These are phyloP conservation scores for Bicyclus anynana DNA, from an alignment of 1,140 invertebrate genomes.

Conservation along the genomic window DNA sequence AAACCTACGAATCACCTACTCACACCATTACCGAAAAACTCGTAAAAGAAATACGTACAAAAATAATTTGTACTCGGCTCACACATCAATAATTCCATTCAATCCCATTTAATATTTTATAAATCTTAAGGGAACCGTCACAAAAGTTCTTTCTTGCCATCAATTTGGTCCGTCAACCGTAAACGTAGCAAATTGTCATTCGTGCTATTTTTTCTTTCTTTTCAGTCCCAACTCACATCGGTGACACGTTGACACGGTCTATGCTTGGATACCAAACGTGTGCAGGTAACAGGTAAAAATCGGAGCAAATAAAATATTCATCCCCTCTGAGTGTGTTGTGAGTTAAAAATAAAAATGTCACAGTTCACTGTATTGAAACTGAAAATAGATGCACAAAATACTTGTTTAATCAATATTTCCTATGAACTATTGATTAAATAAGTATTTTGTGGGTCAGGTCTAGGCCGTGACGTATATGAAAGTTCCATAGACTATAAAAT, in stretches of 20 bases:
- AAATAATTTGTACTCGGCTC: neutral
- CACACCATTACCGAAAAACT: too few relatives aligned
- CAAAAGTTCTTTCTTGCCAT: neutral
- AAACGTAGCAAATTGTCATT: neutral
- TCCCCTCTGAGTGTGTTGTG: neutral
- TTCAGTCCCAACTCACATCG: neutral
- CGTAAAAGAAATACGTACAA: too few relatives aligned
- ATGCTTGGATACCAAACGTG: neutral
- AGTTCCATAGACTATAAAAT: too few relatives aligned
- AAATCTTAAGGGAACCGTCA: slow-evolving; percentile 1
- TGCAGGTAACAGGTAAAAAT: neutral
- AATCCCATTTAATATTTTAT: slow-evolving; percentile 2
- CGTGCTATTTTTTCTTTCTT: neutral
- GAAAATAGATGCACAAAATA: too few relatives aligned
- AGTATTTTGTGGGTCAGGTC: too few relatives aligned
- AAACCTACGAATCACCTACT: too few relatives aligned
- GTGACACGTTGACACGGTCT: slow-evolving; percentile 2
- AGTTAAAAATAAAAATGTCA: neutral
- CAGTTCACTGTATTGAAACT: neutral
- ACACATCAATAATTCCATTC: neutral
- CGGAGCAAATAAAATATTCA: neutral
- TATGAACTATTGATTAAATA: too few relatives aligned
- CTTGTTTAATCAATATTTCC: too few relatives aligned
- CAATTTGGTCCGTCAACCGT: neutral
- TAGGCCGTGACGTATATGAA: too few relatives aligned